Base-by-base conservation (phyloP, 2,888 invertebrate genomes). In the Chaetogeoica ovagalla region DNA sequence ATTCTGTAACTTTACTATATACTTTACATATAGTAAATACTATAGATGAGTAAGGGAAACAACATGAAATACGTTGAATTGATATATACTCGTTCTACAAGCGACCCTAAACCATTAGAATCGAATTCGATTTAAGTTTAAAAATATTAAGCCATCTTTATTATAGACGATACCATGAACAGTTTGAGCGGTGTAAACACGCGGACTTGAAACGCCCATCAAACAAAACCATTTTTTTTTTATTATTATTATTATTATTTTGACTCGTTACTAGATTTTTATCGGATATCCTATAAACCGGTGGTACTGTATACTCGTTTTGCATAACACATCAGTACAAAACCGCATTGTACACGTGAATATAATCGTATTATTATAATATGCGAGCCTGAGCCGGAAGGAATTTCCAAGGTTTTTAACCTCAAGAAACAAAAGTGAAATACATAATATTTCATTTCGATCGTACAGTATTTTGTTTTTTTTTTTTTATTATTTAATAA, bases 341-440 rank as follows among this genome's bases (percentile, higher is more conserved):
- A 30, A 30, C 30, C 4, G 4, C 13, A 48, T 48, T 48, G 13
- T 3, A 48, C 48, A 13, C 3, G 55, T 17, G 7, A 9, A 68
- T 52, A 52, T 8, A 52, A 21, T 23, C 15, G 2, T 37, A 55
- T 19, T 13, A 21, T 66, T 43, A 15, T 43, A 30, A 65, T 19
- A 57, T 75, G 30, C 57, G 57, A 76, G n/a, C n/a, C 59, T 48
- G 30, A 68, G 43, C 75, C 43, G 66, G 75, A 68, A 69, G 52
- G 37, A 70, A 62, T 70, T 17, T 55, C 39, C 77, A 77, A 77
- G 77, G 77, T 69, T 70, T 60, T 70, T 70, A 77, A 70, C 69
- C 69, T 62, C 52, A 37, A 62, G 69, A 62, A 77, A 77, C 39
- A 52, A 68, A 76, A 60, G 57, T 68, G 43, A 43, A n/a, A 70